Base-by-base conservation (phyloP, 2,797 vertebrate genomes). In the Lepus oiostolus region DNA sequence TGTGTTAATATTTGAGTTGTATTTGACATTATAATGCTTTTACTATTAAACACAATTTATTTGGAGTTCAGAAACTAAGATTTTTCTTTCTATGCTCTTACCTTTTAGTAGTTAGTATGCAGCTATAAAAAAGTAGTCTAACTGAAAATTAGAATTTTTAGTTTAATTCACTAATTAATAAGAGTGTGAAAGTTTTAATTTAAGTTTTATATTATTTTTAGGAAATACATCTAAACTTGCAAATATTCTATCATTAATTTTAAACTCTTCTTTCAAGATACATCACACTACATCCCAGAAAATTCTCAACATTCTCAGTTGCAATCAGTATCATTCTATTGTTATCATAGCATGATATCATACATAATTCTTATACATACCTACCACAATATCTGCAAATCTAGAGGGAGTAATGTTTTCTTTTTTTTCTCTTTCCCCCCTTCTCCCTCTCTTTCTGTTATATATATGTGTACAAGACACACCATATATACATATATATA, bases 171-270 rank as follows among this genome's bases (percentile, higher is more conserved):
- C 47, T 79, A 24, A 8, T 72, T 17, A 77, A 38, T 38, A 79
- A 62, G 26, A 65, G 71, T 42, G 58, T 21, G 22, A 7, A 16
- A 21, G 63, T 62, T 77, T 62, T 42, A 75, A 80, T 58, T 74
- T 63, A 75, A 76, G 13, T 10, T 68, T 88, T 42, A 74, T 54
- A n/a, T 47, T 68, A 35, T 89, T 67, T 58, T 28, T 42, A n/a
- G 3, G 65, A 52, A 88, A 26, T 47, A 30, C 28, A 30, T 24
- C 16, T 72, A n/a, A 60, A 2, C 1, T 0, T 30, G 12, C 75
- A 54, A 0, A 91, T 93, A 7, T 93, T 88, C 38, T 32, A 35
- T 68, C 7, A 70, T 76, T 14, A 81, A 95, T 74, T 32, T 79
- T 26, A 74, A 65, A 58, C 11, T 72, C 19, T 38, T 85, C 28